Percentiles rank a stretch among this genome's conserved stretches.
These are phyloP conservation scores for Lophochroa leadbeateri DNA, from an alignment of 2,113 vertebrate species.

Conservation along the genomic window DNA sequence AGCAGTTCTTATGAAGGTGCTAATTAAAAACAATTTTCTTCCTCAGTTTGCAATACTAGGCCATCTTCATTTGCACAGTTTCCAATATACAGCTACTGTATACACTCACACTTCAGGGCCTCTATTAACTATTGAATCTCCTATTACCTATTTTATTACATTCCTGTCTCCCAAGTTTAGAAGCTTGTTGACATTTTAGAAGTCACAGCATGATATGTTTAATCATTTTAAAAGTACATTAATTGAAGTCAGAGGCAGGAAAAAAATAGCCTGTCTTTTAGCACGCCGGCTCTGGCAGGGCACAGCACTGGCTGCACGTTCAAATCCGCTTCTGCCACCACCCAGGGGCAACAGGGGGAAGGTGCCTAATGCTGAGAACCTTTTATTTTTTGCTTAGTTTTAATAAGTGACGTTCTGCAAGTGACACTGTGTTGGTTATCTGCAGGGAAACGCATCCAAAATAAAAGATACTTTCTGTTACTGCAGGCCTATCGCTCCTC, in stretches of 20 bases:
- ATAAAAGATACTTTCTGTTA: slow-evolving; percentile 33
- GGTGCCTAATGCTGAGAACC: not conserved
- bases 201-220: slow-evolving; percentile 80
- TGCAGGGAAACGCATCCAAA: not conserved
- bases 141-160: slow-evolving; percentile 81
- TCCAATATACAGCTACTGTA: slow-evolving; percentile 83
- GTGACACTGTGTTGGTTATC: not conserved
- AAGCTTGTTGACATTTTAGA: slow-evolving; percentile 81
- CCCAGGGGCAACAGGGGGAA: not conserved
- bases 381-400: not conserved
- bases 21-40: slow-evolving; percentile 95
- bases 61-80: slow-evolving; percentile 86
- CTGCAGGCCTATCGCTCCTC: not conserved
- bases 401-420: not conserved
- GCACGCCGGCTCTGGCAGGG: slow-evolving; percentile 32
- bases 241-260: slow-evolving; percentile 71
- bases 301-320: not conserved
- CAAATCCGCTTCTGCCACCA: not conserved
- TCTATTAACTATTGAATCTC: slow-evolving; percentile 83
- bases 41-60: slow-evolving; percentile 87
- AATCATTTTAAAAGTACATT: slow-evolving; percentile 79
- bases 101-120: slow-evolving; percentile 78
- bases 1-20: slow-evolving; percentile 91
- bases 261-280: slow-evolving; percentile 56
- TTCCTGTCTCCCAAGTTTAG: slow-evolving; percentile 76